phyloP scores from a whole-genome alignment of 2,113 vertebrate species.

The Myiozetetes cayanensis region DNA sequence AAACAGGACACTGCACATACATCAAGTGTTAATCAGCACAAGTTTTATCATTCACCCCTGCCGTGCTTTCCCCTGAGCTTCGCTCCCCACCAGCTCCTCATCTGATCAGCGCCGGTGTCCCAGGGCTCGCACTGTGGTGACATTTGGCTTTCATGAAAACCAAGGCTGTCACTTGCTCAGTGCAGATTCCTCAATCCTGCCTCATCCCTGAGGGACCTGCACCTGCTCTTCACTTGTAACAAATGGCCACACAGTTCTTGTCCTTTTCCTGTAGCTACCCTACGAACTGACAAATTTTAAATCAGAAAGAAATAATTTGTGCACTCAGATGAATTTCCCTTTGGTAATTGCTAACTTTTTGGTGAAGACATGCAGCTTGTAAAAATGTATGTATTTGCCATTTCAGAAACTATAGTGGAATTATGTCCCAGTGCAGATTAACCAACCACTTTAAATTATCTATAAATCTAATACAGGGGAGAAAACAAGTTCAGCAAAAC shows the following conservation, averaged over 20 bases:
- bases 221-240: neutral
- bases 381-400: neutral
- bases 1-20: neutral
- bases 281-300: neutral
- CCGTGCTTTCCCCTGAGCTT: neutral
- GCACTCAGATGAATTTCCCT: neutral
- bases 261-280: neutral
- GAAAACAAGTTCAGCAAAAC: neutral
- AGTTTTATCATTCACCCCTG: neutral
- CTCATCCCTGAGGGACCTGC: neutral
- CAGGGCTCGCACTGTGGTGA: accelerated
- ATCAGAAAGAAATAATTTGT: neutral
- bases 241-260: neutral
- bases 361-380: neutral
- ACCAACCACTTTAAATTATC: neutral
- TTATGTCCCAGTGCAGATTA: neutral
- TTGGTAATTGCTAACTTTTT: neutral
- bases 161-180: neutral
- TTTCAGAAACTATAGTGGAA: neutral
- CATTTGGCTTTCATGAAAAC: neutral
- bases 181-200: neutral
- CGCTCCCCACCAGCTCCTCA: accelerated
- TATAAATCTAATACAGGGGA: neutral
- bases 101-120: no score
- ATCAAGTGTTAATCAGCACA: neutral